Conservation (phyloP, 2,113 vertebrate species). For the Brienomyrus longianalis region DNA sequence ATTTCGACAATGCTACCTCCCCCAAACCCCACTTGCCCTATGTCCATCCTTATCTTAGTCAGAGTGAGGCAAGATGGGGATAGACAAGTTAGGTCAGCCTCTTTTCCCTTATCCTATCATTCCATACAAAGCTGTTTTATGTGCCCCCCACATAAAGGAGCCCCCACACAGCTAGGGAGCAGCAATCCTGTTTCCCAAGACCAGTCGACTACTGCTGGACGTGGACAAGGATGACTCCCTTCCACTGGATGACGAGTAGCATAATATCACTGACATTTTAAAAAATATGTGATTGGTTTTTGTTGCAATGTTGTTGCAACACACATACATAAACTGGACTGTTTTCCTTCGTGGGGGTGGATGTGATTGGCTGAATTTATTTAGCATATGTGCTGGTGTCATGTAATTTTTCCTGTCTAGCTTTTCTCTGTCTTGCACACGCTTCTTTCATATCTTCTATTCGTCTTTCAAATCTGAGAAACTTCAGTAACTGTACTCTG, state of each 20-base stretch:
- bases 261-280: background rate
- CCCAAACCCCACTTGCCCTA: background rate
- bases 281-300: background rate
- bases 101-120: background rate
- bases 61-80: background rate
- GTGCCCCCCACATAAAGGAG: background rate
- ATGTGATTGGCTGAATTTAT: background rate
- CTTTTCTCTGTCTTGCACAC: background rate
- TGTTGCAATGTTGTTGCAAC: background rate
- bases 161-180: background rate
- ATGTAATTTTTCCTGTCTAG: background rate
- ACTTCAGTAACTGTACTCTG: background rate
- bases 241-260: background rate
- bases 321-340: background rate
- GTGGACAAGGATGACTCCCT: background rate
- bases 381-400: background rate
- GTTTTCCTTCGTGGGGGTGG: background rate
- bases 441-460: background rate
- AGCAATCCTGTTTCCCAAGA: background rate
- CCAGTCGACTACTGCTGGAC: background rate
- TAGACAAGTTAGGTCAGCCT: background rate
- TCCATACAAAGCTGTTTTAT: background rate
- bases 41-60: background rate
- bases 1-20: background rate
- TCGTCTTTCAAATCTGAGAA: background rate